Evolutionary conservation across 2,113 vertebrate species (phyloP), one percentile per base, ranked within the genome.

Genomic region (Tricholaema leucomelas): DNA sequence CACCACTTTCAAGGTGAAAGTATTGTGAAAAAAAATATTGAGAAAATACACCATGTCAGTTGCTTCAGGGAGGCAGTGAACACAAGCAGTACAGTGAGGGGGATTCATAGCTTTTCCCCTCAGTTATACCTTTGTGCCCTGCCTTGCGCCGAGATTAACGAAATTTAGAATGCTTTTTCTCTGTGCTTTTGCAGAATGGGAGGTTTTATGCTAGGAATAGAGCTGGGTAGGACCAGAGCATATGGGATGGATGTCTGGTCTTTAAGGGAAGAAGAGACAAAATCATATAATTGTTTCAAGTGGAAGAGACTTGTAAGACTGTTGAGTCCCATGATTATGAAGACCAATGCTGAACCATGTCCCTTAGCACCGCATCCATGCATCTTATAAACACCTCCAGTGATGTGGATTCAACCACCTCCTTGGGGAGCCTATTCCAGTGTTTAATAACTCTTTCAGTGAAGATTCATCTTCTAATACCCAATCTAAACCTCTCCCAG

Each of bases 211-310:
- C 18, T 89, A 31, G 15, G 5, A 81, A 12, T 63, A 69, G 10
- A 82, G 27, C 30, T 81, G 38, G 15, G n/a, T 55, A 76, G 78
- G n/a, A 83, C n/a, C 46, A 66, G 30, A 61, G 24, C 31, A 76
- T 50, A 28, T 54, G 19, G 21, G 30, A 24, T 61, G 13, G 40
- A 13, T 88, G 31, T 73, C 28, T 73, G 66, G 38, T 95, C 88
- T 94, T 94, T 95, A 88, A 95, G 92, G 92, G 67, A 95, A 95
- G 74, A 95, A 70, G 70, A 91, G 25, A 50, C 72, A 54, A 17
- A 16, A 44, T 44, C 17, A 18, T 44, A 44, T 44, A 44, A 44
- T 44, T 44, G 17, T 44, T 18, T 44, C 42, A 44, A 8, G 42
- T 44, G 42, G 15, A 15, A 42, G 12, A 42, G 40, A 42, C 40